Evolutionary conservation across 2,888 invertebrate genomes (phyloP).

Genomic region (Zaprionus lineosus): DNA sequence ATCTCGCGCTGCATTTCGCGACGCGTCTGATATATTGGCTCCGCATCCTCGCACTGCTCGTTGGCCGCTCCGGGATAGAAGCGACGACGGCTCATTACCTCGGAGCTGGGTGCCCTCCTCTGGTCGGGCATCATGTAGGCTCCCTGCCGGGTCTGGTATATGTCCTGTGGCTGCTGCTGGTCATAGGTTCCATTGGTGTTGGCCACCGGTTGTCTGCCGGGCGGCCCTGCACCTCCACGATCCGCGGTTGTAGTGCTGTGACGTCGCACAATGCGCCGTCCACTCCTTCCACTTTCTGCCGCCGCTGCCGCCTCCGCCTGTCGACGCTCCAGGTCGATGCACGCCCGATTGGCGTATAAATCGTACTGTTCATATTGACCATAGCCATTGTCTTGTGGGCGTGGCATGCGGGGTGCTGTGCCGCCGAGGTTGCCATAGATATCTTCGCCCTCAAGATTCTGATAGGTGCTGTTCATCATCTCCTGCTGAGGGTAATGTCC

Average conservation of each 20-base stretch:
- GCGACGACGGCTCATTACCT: conserved; percentile 80
- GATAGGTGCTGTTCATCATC: conserved; percentile 81
- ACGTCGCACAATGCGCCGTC: conserved; percentile 79
- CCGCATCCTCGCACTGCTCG: conserved; percentile 70
- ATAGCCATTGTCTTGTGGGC: conserved; percentile 55
- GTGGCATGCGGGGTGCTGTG: conserved; percentile 39
- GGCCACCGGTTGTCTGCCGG: conserved; percentile 54
- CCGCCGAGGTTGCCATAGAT: conserved; percentile 81
- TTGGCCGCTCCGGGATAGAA: conserved; percentile 81
- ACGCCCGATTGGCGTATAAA: conserved; percentile 82
- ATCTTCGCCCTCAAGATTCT: conserved; percentile 81
- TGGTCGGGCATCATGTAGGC: conserved; percentile 80
- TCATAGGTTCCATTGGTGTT: conserved; percentile 53
- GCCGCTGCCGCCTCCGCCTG: conserved; percentile 78
- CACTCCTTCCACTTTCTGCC: conserved; percentile 53
- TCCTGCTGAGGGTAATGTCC: conserved; percentile 65
- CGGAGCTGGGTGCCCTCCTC: conserved; percentile 80
- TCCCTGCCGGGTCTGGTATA: conserved; percentile 81
- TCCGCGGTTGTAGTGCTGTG: conserved; percentile 83
- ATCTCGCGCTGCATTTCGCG: conserved; percentile 82
- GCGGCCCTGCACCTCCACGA: conserved; percentile 54
- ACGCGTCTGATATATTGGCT: conserved; percentile 81
- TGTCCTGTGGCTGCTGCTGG: conserved; percentile 39
- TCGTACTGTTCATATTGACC: conserved; percentile 76
- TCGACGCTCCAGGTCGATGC: conserved; percentile 82